A percentile compares a stretch with the other conserved stretches of the same genome.
These are phyloP conservation scores for Drosophila bocki DNA, from an alignment of 1,140 invertebrate species.

Conservation along the genomic window DNA sequence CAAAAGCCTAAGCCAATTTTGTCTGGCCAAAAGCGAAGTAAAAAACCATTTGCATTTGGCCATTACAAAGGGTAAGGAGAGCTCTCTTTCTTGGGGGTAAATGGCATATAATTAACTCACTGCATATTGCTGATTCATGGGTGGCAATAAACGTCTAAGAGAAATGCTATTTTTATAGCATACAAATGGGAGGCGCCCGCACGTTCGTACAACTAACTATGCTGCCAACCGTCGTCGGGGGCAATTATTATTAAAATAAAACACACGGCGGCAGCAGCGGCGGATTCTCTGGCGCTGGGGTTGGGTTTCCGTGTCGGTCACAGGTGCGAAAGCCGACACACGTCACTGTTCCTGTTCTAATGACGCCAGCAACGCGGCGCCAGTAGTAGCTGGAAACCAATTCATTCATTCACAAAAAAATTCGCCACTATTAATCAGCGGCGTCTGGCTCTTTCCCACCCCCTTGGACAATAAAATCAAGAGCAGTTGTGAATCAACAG, in stretches of 20 bases:
- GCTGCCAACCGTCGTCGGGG: conserved; percentile 28
- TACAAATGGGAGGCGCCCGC: conserved; percentile 57
- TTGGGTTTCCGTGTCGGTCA: conserved; percentile 36
- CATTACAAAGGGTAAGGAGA: background rate
- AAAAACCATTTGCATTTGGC: conserved; percentile 32
- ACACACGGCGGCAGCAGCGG: conserved; percentile 5
- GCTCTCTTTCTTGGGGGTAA: conserved; percentile 1
- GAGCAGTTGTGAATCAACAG: conserved; percentile 72
- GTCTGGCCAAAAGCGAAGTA: conserved; percentile 1
- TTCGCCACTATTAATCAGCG: conserved; percentile 72
- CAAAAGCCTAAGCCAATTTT: conserved; percentile 4
- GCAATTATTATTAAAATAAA: conserved; percentile 69
- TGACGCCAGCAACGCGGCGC: conserved; percentile 54
- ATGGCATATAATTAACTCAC: conserved; percentile 40
- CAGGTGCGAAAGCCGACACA: conserved; percentile 58
- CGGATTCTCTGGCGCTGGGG: background rate
- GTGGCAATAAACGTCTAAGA: conserved; percentile 25
- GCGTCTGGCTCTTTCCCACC: background rate
- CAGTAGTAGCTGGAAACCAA: conserved; percentile 31
- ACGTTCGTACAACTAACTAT: conserved; percentile 21
- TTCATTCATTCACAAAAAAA: conserved; percentile 76
- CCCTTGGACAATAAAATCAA: conserved; percentile 70
- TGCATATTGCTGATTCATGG: conserved; percentile 54
- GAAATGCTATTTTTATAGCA: conserved; percentile 67
- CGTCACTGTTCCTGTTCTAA: conserved; percentile 62